phyloP scores from a whole-genome alignment of 1,140 invertebrate species.

The Uloborus diversus region DNA sequence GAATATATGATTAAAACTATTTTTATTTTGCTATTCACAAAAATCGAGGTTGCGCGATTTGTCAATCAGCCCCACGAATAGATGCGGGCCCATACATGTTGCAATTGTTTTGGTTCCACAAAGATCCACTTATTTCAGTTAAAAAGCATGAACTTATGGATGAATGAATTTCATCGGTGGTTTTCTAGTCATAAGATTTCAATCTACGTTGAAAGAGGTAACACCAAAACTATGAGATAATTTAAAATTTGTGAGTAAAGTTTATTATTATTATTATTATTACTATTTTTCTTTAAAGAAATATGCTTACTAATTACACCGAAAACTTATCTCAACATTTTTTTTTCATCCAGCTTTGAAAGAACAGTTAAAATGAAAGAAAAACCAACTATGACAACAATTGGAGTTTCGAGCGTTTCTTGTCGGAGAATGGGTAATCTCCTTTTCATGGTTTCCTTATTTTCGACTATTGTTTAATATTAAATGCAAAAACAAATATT shows the following conservation, averaged over 20 bases:
- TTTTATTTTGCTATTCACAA: no score
- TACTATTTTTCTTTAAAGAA: not conserved
- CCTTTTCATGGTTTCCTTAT: not conserved
- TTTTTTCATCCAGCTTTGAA: not conserved
- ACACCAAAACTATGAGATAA: not conserved
- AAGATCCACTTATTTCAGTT: no score
- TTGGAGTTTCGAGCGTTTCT: not conserved
- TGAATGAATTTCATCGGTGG: not conserved
- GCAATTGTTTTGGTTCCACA: no score
- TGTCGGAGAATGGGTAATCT: not conserved
- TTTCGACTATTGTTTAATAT: not conserved
- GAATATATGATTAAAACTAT: no score
- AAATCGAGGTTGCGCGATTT: no score
- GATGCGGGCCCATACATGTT: no score
- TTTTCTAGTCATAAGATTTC: no score
- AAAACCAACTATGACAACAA: conserved; percentile 9
- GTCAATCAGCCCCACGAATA: no score
- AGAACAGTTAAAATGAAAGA: conserved; percentile 16
- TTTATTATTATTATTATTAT: not conserved
- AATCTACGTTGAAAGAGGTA: not conserved
- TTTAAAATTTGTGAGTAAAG: not conserved
- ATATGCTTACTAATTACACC: no score
- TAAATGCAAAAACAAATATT: not conserved
- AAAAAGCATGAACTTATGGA: no score
- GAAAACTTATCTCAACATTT: not conserved